Base-by-base conservation (phyloP, 2,113 vertebrate genomes). In the Platichthys stellatus region DNA sequence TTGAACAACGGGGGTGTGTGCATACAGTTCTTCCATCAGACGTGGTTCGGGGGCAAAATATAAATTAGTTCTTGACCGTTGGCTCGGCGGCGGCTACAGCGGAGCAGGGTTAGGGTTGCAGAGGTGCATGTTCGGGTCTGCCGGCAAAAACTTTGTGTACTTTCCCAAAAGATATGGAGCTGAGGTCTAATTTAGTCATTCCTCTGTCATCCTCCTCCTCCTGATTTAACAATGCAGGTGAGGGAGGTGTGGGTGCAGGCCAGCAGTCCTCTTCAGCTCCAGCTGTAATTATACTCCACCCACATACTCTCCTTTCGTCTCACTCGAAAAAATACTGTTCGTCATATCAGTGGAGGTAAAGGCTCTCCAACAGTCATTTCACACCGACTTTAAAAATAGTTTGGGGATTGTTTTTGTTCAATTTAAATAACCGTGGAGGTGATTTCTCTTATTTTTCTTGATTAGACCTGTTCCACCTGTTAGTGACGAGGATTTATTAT, bases 211-310 rank as follows among this genome's bases (percentile, higher is more conserved):
- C 63, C 35, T 65, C 18, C 54, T 57, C 5, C 43, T 53, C 28
- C 60, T 54, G 59, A 24, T 54, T 21, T 15, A n/a, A 74, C 53
- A 47, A 31, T 35, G 20, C 23, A 58, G 62, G 18, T 65, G 62
- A 59, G 63, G 35, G 26, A 64, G 38, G 12, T 47, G 72, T 64
- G 51, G 72, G 62, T 28, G 51, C 23, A 43, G 51, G 35, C 62
- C 21, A 43, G 40, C 49, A 43, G 13, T 35, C 61, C 71, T 73
- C 70, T 31, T 17, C 61, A 58, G 72, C 62, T 65, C 72, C 62
- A 26, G 18, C 60, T 20, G 31, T 73, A 62, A 73, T 73, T 63
- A 63, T 23, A 73, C 60, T 20, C 28, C 49, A 13, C 28, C 47
- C 60, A 24, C 45, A 18, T 63, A 24, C 8, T 15, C 62, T 45